These are phyloP conservation scores for Oasisia sp. DNA, from an alignment of 2,888 invertebrate species.

Conservation along the genomic window DNA sequence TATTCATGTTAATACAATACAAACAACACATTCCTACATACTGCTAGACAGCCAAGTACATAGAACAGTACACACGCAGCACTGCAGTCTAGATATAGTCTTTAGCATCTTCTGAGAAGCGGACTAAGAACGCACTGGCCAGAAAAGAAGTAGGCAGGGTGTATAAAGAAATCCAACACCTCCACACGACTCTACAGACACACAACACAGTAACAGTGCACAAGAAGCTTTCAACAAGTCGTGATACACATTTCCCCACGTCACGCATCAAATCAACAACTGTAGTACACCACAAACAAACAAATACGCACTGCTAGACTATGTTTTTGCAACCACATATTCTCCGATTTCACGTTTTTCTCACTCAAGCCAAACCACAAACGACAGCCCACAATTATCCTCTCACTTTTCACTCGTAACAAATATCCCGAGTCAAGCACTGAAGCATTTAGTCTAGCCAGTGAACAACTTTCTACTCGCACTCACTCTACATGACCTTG, in stretches of 20 bases:
- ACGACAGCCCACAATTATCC: background rate
- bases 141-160: background rate
- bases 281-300: background rate
- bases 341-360: background rate
- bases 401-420: background rate
- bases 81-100: background rate
- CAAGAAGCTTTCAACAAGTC: background rate
- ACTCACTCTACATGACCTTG: background rate
- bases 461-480: background rate
- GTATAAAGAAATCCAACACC: conserved; percentile 1
- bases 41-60: background rate
- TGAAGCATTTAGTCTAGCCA: background rate
- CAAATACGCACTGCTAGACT: background rate
- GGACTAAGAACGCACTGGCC: background rate
- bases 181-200: background rate
- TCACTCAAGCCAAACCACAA: background rate
- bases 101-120: background rate
- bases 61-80: background rate
- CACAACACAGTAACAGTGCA: background rate
- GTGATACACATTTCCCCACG: background rate
- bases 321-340: conserved; percentile 17
- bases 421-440: background rate
- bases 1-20: background rate
- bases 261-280: background rate
- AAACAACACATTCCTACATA: background rate